Base-by-base conservation (phyloP, 1,140 invertebrate genomes). In the Aplysia californica region DNA sequence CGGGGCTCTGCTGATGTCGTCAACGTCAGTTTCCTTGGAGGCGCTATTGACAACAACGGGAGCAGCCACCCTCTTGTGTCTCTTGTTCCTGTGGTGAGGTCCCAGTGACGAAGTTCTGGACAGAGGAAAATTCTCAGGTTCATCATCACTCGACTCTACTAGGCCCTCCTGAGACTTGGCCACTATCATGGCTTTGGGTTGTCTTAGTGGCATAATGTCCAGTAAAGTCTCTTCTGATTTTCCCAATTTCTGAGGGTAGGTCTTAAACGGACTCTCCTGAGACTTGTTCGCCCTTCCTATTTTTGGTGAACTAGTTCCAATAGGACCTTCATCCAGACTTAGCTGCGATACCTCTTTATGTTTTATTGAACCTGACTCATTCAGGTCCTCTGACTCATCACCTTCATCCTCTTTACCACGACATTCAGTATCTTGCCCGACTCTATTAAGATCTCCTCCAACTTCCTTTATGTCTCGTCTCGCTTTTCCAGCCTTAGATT, bases 301-400 rank as follows among this genome's bases (percentile, higher is more conserved):
- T 21, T 79, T 79, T n/a, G 77, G 77, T 10, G 77, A 79, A 35
- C 77, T 79, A 5, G 77, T 79, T 56, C 71, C 65, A 31, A 79
- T n/a, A 1, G 77, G 77, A 21, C 77, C 77, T 59, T 78, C 76
- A 33, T 58, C 50, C 35, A 58, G 10, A 68, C 36, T 18, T 44
- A 35, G 23, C 10, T 35, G n/a, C n/a, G n/a, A n/a, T n/a, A 10
- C 3, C 31, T 50, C 5, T 55, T 69, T 69, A 20, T 70, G 68
- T 29, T 33, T 36, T 15, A 59, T 21, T 23, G 6, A 29, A 59
- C 58, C 6, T 59, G 21, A 5, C 5, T 35, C 20, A 36, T 35
- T 6, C 3, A 33, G 39, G 61, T 35, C 39, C 39, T 65, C 33
- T 65, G 21, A 15, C 3, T n/a, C 5, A 36, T 18, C 2, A 15